Conservation (phyloP, 2,797 vertebrate genomes). For the Malacoraja senta region DNA sequence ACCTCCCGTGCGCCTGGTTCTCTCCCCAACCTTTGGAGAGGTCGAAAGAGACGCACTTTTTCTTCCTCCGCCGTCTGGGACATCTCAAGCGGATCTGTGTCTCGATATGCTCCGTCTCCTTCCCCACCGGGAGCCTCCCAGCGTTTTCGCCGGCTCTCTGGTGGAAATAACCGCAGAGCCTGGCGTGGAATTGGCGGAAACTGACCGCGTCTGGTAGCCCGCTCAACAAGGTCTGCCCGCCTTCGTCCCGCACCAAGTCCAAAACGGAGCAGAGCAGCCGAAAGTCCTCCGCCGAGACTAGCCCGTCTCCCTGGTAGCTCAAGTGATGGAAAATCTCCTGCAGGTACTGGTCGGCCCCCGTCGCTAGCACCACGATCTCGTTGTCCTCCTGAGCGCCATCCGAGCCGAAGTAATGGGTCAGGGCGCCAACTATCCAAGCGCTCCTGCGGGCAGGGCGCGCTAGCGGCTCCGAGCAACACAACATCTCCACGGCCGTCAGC, state of each 20-base stretch:
- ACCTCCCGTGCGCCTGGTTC: background rate
- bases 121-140: conserved; percentile 52
- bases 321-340: conserved; percentile 72
- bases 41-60: conserved; percentile 59
- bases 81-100: conserved; percentile 60
- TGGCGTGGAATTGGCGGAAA: conserved; percentile 65
- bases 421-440: conserved; percentile 61
- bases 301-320: conserved; percentile 50
- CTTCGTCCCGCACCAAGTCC: conserved; percentile 47
- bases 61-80: conserved; percentile 58
- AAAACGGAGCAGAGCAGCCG: conserved; percentile 56
- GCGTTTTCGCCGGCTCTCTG: conserved; percentile 43
- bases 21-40: conserved; percentile 43
- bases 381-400: conserved; percentile 54
- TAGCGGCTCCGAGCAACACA: background rate
- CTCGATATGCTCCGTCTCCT: conserved; percentile 65
- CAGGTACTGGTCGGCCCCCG: conserved; percentile 66
- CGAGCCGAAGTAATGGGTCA: conserved; percentile 58
- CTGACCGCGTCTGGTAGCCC: conserved; percentile 51
- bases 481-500: background rate
- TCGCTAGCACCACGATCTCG: conserved; percentile 65
- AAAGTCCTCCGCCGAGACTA: conserved; percentile 61
- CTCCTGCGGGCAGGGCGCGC: conserved; percentile 54
- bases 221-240: background rate
- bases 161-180: conserved; percentile 62